Evolutionary conservation across 2,797 vertebrate species (phyloP).

Genomic region (Brachyalestes nurse): DNA sequence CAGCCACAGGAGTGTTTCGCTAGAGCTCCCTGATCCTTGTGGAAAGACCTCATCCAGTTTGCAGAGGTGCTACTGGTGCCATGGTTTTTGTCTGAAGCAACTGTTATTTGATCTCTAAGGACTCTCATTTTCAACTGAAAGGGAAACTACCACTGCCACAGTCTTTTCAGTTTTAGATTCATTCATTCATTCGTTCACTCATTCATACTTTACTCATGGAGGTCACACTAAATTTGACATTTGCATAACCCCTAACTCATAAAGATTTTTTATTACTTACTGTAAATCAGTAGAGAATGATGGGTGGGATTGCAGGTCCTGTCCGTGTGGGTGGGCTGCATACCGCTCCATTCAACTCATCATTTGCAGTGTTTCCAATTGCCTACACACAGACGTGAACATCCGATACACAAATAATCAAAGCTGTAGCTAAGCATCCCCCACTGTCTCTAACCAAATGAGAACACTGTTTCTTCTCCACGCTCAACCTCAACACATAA

Average conservation of each 20-base stretch:
- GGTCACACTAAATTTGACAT: background rate
- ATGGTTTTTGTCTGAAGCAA: background rate
- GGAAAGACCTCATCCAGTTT: background rate
- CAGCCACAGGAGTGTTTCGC: background rate
- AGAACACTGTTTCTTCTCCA: background rate
- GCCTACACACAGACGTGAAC: conserved; percentile 1
- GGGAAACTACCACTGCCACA: too few species aligned
- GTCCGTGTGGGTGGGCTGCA: conserved; percentile 26
- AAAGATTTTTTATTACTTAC: conserved; percentile 12
- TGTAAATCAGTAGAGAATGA: conserved; percentile 17
- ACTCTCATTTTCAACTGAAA: background rate
- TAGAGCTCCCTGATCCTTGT: background rate
- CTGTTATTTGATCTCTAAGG: background rate
- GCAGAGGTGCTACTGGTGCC: background rate
- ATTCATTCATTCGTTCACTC: background rate
- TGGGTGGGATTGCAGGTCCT: conserved; percentile 7
- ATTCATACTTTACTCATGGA: background rate
- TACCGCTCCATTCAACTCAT: conserved; percentile 18
- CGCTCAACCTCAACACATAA: background rate
- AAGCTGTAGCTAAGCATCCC: conserved; percentile 1
- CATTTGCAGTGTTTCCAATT: conserved; percentile 19
- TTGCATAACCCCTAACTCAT: conserved; percentile 17
- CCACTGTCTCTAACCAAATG: background rate
- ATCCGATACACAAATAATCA: conserved; percentile 18
- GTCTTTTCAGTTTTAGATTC: background rate